phyloP scores from a whole-genome alignment of 2,888 invertebrate genomes.

The Agrotis puta region DNA sequence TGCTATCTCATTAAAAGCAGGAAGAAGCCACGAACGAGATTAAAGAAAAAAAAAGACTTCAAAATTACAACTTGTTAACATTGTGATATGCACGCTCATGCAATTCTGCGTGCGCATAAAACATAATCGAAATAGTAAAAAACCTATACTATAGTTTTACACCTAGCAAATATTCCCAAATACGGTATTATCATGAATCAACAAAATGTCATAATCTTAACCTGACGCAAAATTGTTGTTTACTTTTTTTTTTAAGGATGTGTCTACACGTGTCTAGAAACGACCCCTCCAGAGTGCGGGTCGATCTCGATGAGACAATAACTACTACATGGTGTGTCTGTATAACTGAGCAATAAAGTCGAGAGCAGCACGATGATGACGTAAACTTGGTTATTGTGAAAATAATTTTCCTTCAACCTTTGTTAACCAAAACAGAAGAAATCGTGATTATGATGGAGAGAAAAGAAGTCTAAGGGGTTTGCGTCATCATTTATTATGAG shows the following conservation, averaged over 20 bases:
- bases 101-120: slow-evolving; percentile 20
- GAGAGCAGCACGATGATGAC: slow-evolving; percentile 7
- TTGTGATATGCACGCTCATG: background rate
- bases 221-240: slow-evolving; percentile 3
- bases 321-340: background rate
- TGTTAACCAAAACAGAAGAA: slow-evolving; percentile 11
- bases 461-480: background rate
- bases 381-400: slow-evolving; percentile 18
- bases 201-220: slow-evolving; percentile 2
- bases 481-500: slow-evolving; percentile 10
- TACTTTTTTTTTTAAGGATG: slow-evolving; percentile 17
- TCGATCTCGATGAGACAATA: background rate
- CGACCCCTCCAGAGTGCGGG: no score
- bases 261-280: background rate
- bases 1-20: slow-evolving; percentile 18
- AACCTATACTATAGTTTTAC: slow-evolving; percentile 3
- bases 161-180: slow-evolving; percentile 10
- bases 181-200: background rate
- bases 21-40: background rate
- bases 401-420: slow-evolving; percentile 29
- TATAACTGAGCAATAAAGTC: slow-evolving; percentile 10
- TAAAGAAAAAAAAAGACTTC: slow-evolving; percentile 1
- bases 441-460: slow-evolving; percentile 2
- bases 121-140: slow-evolving; percentile 23
- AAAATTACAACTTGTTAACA: background rate